phyloP scores from a whole-genome alignment of 2,797 vertebrate genomes.

The Alauda arvensis region DNA sequence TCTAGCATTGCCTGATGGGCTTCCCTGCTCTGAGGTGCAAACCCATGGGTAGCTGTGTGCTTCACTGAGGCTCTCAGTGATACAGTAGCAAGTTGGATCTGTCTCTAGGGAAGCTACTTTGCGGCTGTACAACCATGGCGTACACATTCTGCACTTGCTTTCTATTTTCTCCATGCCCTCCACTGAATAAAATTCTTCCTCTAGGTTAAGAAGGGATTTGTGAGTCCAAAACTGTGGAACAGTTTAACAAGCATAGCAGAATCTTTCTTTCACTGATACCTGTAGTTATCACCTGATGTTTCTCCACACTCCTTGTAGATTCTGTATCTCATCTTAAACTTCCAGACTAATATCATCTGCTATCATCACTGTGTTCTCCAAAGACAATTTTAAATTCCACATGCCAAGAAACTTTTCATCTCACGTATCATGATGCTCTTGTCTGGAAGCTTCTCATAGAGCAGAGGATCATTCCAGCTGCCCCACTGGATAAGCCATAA shows the following conservation, averaged over 20 bases:
- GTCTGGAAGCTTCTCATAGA: neutral
- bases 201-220: neutral
- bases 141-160: neutral
- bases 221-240: neutral
- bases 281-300: neutral
- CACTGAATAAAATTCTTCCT: neutral
- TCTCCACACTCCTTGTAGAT: neutral
- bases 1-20: neutral
- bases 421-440: neutral
- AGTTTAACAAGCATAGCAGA: neutral
- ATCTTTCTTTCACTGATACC: neutral
- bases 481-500: neutral
- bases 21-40: neutral
- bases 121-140: neutral
- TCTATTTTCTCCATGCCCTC: neutral
- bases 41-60: fast-evolving
- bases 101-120: neutral
- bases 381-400: neutral
- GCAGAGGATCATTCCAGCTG: neutral
- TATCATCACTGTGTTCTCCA: neutral
- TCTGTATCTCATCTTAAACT: neutral
- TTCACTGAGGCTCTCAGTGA: neutral
- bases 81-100: neutral
- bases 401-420: neutral
- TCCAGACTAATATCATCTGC: neutral